Percentiles rank a stretch among this genome's conserved stretches.
phyloP scores from a whole-genome alignment of 2,113 vertebrate species.

The Asarcornis scutulata region DNA sequence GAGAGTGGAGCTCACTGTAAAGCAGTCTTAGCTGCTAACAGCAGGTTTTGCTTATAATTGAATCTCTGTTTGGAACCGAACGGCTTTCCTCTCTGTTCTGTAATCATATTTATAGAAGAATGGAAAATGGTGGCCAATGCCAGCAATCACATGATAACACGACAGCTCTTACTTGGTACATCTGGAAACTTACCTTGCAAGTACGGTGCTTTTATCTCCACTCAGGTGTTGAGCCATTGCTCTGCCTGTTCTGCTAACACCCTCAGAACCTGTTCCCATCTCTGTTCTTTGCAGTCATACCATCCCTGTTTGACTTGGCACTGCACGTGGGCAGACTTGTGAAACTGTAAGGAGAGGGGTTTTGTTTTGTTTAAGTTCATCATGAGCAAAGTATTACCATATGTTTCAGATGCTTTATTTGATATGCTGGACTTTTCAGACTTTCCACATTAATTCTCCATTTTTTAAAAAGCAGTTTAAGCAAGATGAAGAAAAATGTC shows the following conservation, averaged over 20 bases:
- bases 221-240: slow-evolving; percentile 24
- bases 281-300: not conserved
- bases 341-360: not conserved
- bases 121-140: not conserved
- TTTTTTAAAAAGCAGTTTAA: not conserved
- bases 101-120: slow-evolving; percentile 4
- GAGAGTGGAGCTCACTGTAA: not conserved
- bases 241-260: not conserved
- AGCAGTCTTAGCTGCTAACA: not conserved
- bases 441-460: not conserved
- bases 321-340: not conserved
- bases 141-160: not conserved
- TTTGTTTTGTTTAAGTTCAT: not conserved
- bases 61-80: not conserved
- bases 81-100: not conserved
- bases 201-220: not conserved
- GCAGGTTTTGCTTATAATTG: not conserved
- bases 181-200: slow-evolving; percentile 40
- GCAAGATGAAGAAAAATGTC: not conserved
- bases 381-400: slow-evolving; percentile 1
- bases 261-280: slow-evolving; percentile 19
- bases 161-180: not conserved
- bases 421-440: not conserved
- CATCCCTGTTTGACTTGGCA: slow-evolving; percentile 43
- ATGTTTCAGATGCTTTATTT: slow-evolving; percentile 46